phyloP scores from a whole-genome alignment of 2,113 vertebrate genomes.

The Stegostoma tigrinum region DNA sequence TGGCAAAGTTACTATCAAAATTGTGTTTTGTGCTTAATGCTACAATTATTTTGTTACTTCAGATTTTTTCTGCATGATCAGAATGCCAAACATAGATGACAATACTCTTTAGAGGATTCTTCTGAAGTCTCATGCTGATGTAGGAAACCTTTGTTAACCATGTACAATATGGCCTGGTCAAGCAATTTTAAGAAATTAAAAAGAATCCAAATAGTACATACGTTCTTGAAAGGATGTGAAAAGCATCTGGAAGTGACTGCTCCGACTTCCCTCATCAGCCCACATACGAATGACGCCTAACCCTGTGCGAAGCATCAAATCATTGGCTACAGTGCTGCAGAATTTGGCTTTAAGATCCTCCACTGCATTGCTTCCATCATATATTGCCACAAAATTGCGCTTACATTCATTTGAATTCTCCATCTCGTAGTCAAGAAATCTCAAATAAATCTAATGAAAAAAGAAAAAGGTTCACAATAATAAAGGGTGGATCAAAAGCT shows the following conservation, averaged over 20 bases:
- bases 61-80: background rate
- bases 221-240: slow-evolving; percentile 98
- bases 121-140: background rate
- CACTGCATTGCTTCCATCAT: slow-evolving; percentile 92
- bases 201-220: slow-evolving; percentile 47
- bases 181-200: background rate
- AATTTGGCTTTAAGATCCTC: slow-evolving; percentile 93
- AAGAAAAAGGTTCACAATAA: background rate
- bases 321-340: slow-evolving; percentile 96
- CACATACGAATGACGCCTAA: slow-evolving; percentile 94
- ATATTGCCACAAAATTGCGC: slow-evolving; percentile 93
- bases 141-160: background rate
- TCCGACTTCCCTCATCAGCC: slow-evolving; percentile 90
- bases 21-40: background rate
- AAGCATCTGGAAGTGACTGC: slow-evolving; percentile 90
- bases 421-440: slow-evolving; percentile 98
- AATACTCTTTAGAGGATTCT: background rate
- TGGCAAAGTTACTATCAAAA: background rate
- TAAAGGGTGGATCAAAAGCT: background rate
- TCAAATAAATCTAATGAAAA: slow-evolving; percentile 77
- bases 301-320: slow-evolving; percentile 85
- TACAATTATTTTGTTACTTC: background rate
- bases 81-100: background rate
- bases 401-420: slow-evolving; percentile 98
- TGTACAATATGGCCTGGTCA: background rate